Evolutionary conservation across 2,888 invertebrate genomes (phyloP), one percentile per base, ranked within the genome.

Genomic region (Willowsia nigromaculata): DNA sequence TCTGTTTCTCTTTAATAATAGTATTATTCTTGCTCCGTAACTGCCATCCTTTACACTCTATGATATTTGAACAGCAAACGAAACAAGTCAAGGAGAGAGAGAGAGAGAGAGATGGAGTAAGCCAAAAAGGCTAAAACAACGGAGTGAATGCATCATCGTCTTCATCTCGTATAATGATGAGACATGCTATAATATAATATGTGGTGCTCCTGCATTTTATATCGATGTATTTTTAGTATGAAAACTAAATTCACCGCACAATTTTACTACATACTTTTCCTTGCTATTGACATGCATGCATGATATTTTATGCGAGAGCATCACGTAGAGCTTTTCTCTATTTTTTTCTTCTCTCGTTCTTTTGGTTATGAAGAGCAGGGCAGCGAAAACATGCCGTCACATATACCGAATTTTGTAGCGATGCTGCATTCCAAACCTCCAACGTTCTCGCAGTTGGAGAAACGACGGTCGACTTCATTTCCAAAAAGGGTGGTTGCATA

Each of bases 21-120:
- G 30, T 33, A 65, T 82, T 82, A 27, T 56, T 53, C 76, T 53
- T 80, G 11, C 3, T 53, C 25, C 11, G 47, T 18, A 53, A n/a
- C 27, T n/a, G 11, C 7, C 78, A 78, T 43, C 6, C 53, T 18
- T 18, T 56, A 40, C n/a, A 27, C 11, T 7, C 3, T 56, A 56
- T 56, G 43, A 22, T 78, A 78, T 85, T 59, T 65, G 50, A 82
- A 47, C 50, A 40, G 59, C 40, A 25, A 81, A 59, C 15, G 80
- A 86, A 80, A 71, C 87, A 81, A 87, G 87, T 87, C 87, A 87
- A 87, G 68, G 68, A 80, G 74, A 84, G 74, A 78, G 65, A 80
- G 40, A 76, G 76, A 86, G 80, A 78, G 68, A 84, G 74, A 71
- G 81, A 87, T 71, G 87, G 80, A 87, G 87, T 87, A 43, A 81